Percentiles rank a stretch among this genome's conserved stretches.
These are phyloP conservation scores for Egretta garzetta DNA, from an alignment of 2,113 vertebrate genomes.

Conservation along the genomic window DNA sequence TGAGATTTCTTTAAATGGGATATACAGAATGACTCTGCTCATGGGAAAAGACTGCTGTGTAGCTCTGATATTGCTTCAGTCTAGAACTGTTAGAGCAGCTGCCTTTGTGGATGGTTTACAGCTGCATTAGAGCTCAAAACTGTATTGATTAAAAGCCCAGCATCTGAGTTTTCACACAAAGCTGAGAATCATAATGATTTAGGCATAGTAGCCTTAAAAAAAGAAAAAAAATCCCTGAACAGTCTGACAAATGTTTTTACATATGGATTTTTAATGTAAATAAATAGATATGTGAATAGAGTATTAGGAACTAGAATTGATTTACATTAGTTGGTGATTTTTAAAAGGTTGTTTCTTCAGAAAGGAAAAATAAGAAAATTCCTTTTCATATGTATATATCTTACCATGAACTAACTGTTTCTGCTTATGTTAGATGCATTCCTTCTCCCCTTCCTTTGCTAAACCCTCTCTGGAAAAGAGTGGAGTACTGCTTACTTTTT, in stretches of 20 bases:
- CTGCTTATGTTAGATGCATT: neutral
- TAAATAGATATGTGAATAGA: neutral
- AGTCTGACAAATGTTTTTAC: neutral
- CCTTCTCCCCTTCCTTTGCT: neutral
- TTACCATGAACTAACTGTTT: neutral
- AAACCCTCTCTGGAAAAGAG: neutral
- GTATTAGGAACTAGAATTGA: neutral
- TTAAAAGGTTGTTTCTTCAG: neutral
- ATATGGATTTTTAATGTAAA: neutral
- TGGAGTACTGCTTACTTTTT: neutral
- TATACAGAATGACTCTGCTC: neutral
- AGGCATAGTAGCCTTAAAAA: neutral
- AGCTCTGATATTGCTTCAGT: neutral
- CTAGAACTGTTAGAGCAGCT: neutral
- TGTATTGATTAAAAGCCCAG: neutral
- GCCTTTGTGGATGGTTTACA: neutral
- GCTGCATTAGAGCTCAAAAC: neutral
- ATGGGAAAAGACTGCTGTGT: neutral
- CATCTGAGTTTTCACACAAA: neutral
- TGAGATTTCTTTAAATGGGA: neutral
- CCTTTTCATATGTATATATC: neutral
- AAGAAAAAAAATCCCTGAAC: fast-evolving
- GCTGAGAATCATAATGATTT: neutral
- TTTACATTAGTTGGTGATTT: neutral
- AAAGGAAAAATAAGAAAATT: neutral